Evolutionary conservation across 2,797 vertebrate species (phyloP), one percentile per base, ranked within the genome.

Genomic region (Chaunax sp.): DNA sequence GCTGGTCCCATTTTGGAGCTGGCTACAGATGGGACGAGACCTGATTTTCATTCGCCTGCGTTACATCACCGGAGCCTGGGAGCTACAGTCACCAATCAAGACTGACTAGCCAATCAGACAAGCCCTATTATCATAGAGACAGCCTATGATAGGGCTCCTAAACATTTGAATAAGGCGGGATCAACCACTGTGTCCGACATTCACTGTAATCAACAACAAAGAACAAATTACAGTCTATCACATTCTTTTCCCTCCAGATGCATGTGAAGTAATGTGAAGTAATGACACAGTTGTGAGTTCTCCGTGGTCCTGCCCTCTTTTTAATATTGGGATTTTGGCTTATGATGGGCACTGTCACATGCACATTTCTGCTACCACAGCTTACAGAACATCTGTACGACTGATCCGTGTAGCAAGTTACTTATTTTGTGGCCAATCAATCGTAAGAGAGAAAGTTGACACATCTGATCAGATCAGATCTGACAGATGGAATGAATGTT

Each of bases 11-110:
- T 96, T 99, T 84, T 99, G 98, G 98, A 99, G 98, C 86, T 99
- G 98, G 98, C 88, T 99, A 68, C 98, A 99, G 84, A 99, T 99
- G 98, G 98, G 98, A 75, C 92, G 70, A 63, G 98, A 99, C 89
- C 93, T 99, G 66, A 83, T 99, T 83, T 95, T 97, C 91, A 98
- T 99, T 87, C 94, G 96, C 72, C 92, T 98, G 62, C 96, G 96
- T 59, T 99, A 99, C 87, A 77, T 98, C 87, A 98, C 95, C 7
- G 95, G 98, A 85, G 97, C 96, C 91, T 99, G 98, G 98, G 96
- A 83, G 76, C 90, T 98, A 76, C 91, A 94, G 72, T 82, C 85
- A 15, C 88, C 86, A 25, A 85, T 82, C 11, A 98, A 98, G 93
- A 90, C 83, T 52, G 87, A 92, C 75, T 92, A 92, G 80, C 75